These are phyloP conservation scores for Archivesica marissinica DNA, from an alignment of 1,140 invertebrate species.

Conservation along the genomic window DNA sequence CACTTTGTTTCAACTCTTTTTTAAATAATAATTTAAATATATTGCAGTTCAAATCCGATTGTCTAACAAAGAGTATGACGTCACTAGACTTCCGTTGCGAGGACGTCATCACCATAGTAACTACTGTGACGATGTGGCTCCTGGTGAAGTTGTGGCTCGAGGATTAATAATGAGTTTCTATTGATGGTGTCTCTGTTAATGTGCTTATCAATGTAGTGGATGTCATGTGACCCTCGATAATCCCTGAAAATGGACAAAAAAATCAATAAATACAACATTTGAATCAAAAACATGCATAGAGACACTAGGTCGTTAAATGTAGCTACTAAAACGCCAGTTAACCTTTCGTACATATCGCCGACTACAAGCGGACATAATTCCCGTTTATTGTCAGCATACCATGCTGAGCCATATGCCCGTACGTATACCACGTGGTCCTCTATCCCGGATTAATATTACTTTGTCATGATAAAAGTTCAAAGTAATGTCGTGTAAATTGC, in stretches of 20 bases:
- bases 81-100: constrained; percentile 75
- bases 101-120: constrained; percentile 71
- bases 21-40: constrained; percentile 64
- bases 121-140: constrained; percentile 60
- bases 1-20: constrained; percentile 41
- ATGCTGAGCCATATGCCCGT: too few relatives aligned
- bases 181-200: constrained; percentile 67
- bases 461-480: too few relatives aligned
- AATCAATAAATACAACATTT: too few relatives aligned
- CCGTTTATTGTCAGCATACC: too few relatives aligned
- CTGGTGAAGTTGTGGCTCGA: constrained; percentile 63
- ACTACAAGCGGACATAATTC: too few relatives aligned
- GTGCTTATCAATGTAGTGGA: constrained; percentile 69
- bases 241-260: constrained; percentile 67
- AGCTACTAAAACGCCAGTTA: too few relatives aligned
- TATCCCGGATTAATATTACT: too few relatives aligned
- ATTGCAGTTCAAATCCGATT: constrained; percentile 60
- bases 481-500: too few relatives aligned
- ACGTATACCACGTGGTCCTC: too few relatives aligned
- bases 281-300: too few relatives aligned
- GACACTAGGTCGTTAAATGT: too few relatives aligned
- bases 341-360: too few relatives aligned
- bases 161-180: constrained; percentile 67
- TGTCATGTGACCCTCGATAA: constrained; percentile 64
- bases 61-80: constrained; percentile 53